These are phyloP conservation scores for Diceros bicornis DNA, from an alignment of 2,797 vertebrate genomes.

Conservation along the genomic window DNA sequence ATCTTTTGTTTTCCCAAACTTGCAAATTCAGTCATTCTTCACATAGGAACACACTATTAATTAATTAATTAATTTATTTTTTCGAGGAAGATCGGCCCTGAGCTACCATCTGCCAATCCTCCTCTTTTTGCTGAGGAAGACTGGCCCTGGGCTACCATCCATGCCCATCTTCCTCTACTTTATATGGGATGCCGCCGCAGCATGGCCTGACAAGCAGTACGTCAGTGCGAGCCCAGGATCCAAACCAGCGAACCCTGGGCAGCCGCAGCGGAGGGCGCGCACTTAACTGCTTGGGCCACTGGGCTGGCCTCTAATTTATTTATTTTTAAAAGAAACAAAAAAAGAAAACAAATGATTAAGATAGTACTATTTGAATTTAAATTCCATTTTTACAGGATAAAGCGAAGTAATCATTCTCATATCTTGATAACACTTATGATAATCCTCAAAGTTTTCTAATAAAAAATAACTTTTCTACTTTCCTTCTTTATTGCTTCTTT, in stretches of 20 bases:
- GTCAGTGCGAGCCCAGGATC: too few relatives aligned
- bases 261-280: too few relatives aligned
- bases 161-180: too few relatives aligned
- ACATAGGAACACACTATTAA: not conserved
- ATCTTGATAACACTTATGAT: not conserved
- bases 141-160: too few relatives aligned
- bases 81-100: too few relatives aligned
- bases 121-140: too few relatives aligned
- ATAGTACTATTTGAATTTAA: not conserved
- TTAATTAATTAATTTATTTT: not conserved
- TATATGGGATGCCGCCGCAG: too few relatives aligned
- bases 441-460: not conserved
- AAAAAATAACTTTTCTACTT: not conserved
- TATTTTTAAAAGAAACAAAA: not conserved
- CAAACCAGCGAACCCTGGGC: too few relatives aligned
- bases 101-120: too few relatives aligned
- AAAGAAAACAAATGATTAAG: not conserved
- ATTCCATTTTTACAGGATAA: not conserved
- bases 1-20: conserved; percentile 55
- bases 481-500: not conserved
- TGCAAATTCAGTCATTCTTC: conserved; percentile 40
- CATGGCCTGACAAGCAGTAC: too few relatives aligned
- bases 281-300: too few relatives aligned
- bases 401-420: not conserved
- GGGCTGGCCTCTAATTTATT: not conserved